These are phyloP conservation scores for Leptothorax acervorum DNA, from an alignment of 2,888 invertebrate genomes.

Conservation along the genomic window DNA sequence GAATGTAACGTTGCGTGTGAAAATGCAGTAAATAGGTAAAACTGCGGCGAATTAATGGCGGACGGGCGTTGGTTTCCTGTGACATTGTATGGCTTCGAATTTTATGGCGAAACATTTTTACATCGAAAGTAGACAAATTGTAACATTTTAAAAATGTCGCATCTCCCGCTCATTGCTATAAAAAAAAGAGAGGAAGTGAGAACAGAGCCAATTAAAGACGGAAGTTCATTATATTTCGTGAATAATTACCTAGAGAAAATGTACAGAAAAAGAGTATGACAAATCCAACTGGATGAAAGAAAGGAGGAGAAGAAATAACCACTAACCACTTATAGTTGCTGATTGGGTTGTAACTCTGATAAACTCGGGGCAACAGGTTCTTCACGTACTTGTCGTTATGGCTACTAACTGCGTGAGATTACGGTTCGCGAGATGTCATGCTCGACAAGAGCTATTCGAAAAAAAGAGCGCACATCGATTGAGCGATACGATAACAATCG, in stretches of 20 bases:
- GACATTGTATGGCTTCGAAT: constrained; percentile 7
- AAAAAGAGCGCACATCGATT: constrained; percentile 1
- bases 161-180: neutral
- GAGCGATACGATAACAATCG: constrained; percentile 27
- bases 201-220: neutral
- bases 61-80: constrained; percentile 54
- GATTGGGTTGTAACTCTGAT: constrained; percentile 34
- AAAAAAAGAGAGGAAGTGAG: neutral
- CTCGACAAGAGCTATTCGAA: neutral
- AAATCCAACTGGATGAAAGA: neutral
- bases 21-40: constrained; percentile 25
- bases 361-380: constrained; percentile 30
- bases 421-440: neutral
- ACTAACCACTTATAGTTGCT: constrained; percentile 8
- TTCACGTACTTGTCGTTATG: neutral
- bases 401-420: constrained; percentile 5
- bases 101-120: neutral
- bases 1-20: constrained; percentile 28
- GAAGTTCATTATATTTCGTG: neutral
- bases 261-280: neutral
- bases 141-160: neutral
- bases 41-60: constrained; percentile 13
- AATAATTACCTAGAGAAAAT: neutral
- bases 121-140: neutral
- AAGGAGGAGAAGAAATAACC: neutral